A percentile compares a stretch with the other conserved stretches of the same genome.
These are phyloP conservation scores for Euura lappo DNA, from an alignment of 1,140 invertebrate species.

Conservation along the genomic window DNA sequence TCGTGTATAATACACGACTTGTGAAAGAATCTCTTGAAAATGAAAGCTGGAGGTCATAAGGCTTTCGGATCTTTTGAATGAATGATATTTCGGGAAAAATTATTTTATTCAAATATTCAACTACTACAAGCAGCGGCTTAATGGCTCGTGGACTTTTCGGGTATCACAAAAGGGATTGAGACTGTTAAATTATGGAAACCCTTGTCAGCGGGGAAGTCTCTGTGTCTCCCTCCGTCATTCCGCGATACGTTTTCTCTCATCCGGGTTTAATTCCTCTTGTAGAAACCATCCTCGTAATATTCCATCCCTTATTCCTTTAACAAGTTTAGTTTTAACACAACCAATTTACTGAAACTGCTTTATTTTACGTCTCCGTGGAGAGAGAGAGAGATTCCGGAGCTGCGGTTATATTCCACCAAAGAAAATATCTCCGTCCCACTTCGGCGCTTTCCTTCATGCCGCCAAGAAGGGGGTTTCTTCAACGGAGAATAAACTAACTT, in stretches of 20 bases:
- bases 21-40: too few species aligned
- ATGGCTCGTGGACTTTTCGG: too few species aligned
- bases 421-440: not conserved
- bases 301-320: slow-evolving; percentile 28
- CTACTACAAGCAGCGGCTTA: too few species aligned
- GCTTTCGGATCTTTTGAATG: too few species aligned
- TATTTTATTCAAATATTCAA: too few species aligned
- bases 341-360: slow-evolving; percentile 45
- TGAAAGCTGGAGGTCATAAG: too few species aligned
- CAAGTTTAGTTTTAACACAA: slow-evolving; percentile 46
- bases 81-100: too few species aligned
- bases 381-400: not conserved
- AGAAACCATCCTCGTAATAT: slow-evolving; percentile 29
- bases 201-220: slow-evolving; percentile 3
- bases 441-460: too few species aligned
- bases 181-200: slow-evolving; percentile 7
- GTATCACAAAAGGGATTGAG: not conserved
- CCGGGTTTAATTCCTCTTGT: not conserved
- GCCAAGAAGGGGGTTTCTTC: too few species aligned
- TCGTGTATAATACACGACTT: not conserved
- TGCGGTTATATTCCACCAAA: not conserved
- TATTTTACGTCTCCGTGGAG: slow-evolving; percentile 30
- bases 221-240: slow-evolving; percentile 9
- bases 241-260: slow-evolving; percentile 18
- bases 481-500: slow-evolving; percentile 30